These are phyloP conservation scores for Stichodactyla helianthus DNA, from an alignment of 64 coral and sea anemone genomes.

Conservation along the genomic window DNA sequence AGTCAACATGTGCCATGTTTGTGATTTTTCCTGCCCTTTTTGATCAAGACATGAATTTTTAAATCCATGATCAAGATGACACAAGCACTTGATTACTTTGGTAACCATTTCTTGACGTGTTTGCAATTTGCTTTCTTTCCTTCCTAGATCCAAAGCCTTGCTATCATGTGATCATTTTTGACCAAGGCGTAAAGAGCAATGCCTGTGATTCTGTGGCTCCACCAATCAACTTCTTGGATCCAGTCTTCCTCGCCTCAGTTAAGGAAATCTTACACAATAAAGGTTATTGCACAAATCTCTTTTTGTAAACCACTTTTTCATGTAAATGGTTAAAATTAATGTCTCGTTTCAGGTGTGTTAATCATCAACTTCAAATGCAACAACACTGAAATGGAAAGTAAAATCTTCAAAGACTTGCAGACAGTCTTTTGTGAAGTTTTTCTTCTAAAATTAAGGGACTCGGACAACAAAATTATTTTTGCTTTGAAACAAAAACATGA, in stretches of 20 bases:
- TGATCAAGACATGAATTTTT: neutral
- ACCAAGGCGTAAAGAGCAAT: conserved; percentile 67
- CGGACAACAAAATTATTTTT: conserved; percentile 66
- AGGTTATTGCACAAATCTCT: neutral
- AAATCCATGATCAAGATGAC: too few species aligned
- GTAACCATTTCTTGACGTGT: neutral
- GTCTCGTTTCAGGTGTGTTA: conserved; percentile 58
- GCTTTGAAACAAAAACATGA: conserved; percentile 31
- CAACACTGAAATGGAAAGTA: neutral
- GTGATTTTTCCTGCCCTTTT: neutral
- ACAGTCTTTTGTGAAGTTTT: conserved; percentile 56
- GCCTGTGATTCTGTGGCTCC: conserved; percentile 48
- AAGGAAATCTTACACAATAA: conserved; percentile 32
- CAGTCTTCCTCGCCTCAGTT: conserved; percentile 39
- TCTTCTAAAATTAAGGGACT: conserved; percentile 52
- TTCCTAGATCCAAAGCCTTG: neutral
- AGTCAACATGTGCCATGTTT: neutral
- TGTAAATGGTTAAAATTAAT: too few species aligned
- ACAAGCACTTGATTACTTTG: neutral
- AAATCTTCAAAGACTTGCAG: conserved; percentile 42
- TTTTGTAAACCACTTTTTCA: neutral
- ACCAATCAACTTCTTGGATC: conserved; percentile 54
- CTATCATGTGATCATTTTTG: conserved; percentile 84
- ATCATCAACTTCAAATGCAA: conserved; percentile 80
- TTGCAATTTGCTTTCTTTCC: neutral